These are phyloP conservation scores for Stegophylla sp. DNA, from an alignment of 2,888 invertebrate genomes.

Conservation along the genomic window DNA sequence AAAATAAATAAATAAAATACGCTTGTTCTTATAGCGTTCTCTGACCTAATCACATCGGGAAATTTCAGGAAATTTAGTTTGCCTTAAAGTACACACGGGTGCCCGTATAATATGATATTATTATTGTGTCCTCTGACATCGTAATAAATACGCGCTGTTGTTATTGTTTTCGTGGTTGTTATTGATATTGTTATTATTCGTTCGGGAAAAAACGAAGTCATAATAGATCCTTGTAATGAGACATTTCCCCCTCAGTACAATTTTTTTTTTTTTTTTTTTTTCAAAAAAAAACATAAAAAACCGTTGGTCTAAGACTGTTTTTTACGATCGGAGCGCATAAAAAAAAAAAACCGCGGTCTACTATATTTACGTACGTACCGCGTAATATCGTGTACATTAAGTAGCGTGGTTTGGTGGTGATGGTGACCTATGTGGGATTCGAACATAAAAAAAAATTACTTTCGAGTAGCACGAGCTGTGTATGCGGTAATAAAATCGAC, in stretches of 20 bases:
- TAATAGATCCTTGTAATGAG: slow-evolving; percentile 15
- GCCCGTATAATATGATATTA: slow-evolving; percentile 31
- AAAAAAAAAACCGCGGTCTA: slow-evolving; percentile 10
- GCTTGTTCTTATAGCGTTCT: background rate
- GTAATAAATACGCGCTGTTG: background rate
- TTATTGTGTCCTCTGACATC: background rate
- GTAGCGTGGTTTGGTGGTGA: slow-evolving; percentile 3
- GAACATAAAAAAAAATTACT: background rate
- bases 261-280: no score
- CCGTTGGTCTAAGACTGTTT: background rate
- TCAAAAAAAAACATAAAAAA: slow-evolving; percentile 10
- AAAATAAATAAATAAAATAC: background rate
- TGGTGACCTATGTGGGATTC: slow-evolving; percentile 4
- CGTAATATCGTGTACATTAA: background rate
- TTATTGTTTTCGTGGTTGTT: background rate
- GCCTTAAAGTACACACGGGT: slow-evolving; percentile 17
- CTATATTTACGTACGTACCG: background rate
- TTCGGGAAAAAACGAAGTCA: slow-evolving; percentile 18
- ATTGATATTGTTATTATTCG: slow-evolving; percentile 31
- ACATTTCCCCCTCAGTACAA: slow-evolving; percentile 6
- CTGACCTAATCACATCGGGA: background rate
- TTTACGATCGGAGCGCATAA: slow-evolving; percentile 21
- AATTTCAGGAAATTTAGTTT: background rate
- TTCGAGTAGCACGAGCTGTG: background rate
- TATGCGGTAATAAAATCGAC: slow-evolving; percentile 16